These are phyloP conservation scores for Argentina silus DNA, from an alignment of 2,797 vertebrate species.

Conservation along the genomic window DNA sequence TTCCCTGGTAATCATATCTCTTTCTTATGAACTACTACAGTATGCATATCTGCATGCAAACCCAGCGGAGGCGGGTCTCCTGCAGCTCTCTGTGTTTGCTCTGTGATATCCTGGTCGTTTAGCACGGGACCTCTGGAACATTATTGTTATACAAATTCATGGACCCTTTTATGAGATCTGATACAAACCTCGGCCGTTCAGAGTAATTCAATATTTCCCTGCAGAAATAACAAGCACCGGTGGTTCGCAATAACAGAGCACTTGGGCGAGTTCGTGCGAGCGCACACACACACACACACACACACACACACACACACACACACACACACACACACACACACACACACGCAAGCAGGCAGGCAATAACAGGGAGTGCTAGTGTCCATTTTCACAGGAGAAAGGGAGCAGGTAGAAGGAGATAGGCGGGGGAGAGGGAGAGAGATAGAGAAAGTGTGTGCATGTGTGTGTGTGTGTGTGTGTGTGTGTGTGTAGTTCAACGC, in stretches of 20 bases:
- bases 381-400: background rate
- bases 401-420: background rate
- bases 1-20: too few species aligned
- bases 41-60: background rate
- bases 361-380: background rate
- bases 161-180: background rate
- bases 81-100: background rate
- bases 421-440: background rate
- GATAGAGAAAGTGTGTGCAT: background rate
- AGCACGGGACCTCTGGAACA: background rate
- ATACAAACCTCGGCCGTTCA: background rate
- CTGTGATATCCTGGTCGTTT: background rate
- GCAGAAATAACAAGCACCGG: background rate
- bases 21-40: background rate
- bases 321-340: too few species aligned
- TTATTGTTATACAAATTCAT: constrained; percentile 9
- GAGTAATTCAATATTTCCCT: background rate
- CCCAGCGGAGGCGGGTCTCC: background rate
- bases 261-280: background rate
- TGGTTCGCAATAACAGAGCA: background rate
- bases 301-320: too few species aligned
- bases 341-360: too few species aligned
- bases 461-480: background rate
- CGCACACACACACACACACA: too few species aligned
- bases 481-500: constrained; percentile 18